Percentiles rank a stretch among this genome's conserved stretches.
Evolutionary conservation across 2,113 vertebrate species (phyloP).

Genomic region (Pardalotus punctatus): DNA sequence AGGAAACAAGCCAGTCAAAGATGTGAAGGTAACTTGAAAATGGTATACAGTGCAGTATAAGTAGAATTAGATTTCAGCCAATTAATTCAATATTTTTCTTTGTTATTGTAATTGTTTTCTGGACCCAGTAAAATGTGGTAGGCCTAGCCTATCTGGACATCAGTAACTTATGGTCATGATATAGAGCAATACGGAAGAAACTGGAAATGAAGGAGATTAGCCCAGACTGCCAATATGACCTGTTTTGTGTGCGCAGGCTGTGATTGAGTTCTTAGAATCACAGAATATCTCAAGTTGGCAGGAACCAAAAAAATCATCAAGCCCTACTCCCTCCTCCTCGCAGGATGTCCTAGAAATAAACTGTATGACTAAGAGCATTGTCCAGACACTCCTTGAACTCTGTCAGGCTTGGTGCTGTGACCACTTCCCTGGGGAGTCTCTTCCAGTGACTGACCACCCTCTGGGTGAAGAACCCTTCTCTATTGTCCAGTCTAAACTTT

Average conservation of each 20-base stretch:
- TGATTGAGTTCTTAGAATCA: not conserved
- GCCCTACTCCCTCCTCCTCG: accelerated
- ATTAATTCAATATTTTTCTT: not conserved
- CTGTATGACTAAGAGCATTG: not conserved
- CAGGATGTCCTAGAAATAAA: not conserved
- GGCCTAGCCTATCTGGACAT: not conserved
- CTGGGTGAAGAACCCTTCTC: not conserved
- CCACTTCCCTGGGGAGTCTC: not conserved
- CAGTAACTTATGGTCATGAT: not conserved
- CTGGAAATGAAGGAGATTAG: not conserved
- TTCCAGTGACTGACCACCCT: not conserved
- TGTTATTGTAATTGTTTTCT: not conserved
- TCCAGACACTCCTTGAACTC: not conserved
- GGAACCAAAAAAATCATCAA: not conserved
- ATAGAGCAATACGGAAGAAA: not conserved
- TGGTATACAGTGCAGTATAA: not conserved
- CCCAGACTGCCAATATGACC: not conserved
- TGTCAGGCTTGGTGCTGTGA: not conserved
- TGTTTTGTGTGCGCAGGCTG: not conserved
- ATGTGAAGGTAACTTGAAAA: not conserved
- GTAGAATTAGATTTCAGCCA: not conserved
- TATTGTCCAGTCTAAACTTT: not conserved
- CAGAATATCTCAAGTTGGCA: not conserved
- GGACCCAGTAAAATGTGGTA: not conserved
- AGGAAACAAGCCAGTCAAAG: not conserved